A percentile compares a stretch with the other conserved stretches of the same genome.
These are phyloP conservation scores for Macrosiphum euphorbiae DNA, from an alignment of 2,888 invertebrate species.

Conservation along the genomic window DNA sequence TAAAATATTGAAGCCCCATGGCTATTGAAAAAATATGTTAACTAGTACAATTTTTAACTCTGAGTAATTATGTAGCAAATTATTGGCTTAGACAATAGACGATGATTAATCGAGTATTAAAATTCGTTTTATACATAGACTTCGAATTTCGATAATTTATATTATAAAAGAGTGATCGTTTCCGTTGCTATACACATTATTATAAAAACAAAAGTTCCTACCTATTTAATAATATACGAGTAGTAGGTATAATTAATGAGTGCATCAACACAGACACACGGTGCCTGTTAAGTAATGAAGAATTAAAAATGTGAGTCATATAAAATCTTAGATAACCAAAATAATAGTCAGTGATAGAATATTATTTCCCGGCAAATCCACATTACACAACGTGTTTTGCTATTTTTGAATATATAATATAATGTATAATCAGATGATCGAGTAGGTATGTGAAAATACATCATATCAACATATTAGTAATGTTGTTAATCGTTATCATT, in stretches of 20 bases:
- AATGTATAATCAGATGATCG: background rate
- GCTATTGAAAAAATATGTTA: constrained; percentile 26
- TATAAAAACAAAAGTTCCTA: background rate
- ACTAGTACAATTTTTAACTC: background rate
- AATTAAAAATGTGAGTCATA: background rate
- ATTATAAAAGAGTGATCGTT: background rate
- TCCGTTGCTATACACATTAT: background rate
- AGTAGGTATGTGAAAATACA: background rate
- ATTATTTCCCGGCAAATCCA: background rate
- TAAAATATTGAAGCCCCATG: background rate
- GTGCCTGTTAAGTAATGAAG: background rate
- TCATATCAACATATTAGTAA: background rate
- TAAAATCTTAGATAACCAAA: background rate
- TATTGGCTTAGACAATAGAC: background rate
- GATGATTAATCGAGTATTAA: background rate
- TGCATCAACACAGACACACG: background rate
- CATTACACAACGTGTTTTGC: background rate
- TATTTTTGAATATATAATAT: background rate
- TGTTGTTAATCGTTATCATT: background rate
- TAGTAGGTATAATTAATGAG: background rate
- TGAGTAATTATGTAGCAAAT: background rate
- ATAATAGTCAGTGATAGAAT: background rate
- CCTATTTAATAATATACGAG: background rate
- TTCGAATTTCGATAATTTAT: background rate
- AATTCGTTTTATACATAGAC: background rate